Evolutionary conservation across 2,888 invertebrate genomes (phyloP), one percentile per base, ranked within the genome.

Genomic region (Cosmia pyralina): DNA sequence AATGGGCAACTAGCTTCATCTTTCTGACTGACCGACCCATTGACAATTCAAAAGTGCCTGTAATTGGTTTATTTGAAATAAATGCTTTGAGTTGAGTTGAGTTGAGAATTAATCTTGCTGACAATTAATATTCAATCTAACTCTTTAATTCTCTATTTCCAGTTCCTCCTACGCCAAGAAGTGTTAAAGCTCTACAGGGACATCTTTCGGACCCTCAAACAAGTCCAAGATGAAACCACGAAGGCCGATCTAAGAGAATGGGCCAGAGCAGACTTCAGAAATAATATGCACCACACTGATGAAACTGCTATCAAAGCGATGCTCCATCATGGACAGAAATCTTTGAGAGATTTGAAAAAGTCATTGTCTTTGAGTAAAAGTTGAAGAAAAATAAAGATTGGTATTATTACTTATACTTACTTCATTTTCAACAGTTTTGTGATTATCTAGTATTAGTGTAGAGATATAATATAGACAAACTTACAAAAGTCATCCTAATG

Each of bases 111-210:
- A 38, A 22, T 28, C 7, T 13, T 4, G 4, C 17, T 57, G 15
- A 28, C 13, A 8, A n/a, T 15, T 17, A 41, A 17, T 72, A 28
- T 41, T 15, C 15, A 4, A 38, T 28, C 19, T 48, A 22, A 50
- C 28, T 44, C 0, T 3, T 22, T 10, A 41, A n/a, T 59, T 68
- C 15, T 72, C 74, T 77, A 69, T 75, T 97, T 97, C 44, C 92
- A 98, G 98, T 98, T 98, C 92, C 97, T 98, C 92, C 92, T 98
- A 48, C 97, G 98, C 17, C 97, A 98, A 93, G 97, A 98, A 93
- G 98, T 98, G 0, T 91, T 98, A 34, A 97, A 97, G 87, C 92
- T 98, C 0, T 98, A 98, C 88, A 96, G 98, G 81, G 97, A 97
- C 79, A 97, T 98, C 77, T 97, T 98, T 84, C 96, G 97, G 67